Percentiles rank a stretch among this genome's conserved stretches.
These are phyloP conservation scores for Melanchra persicariae DNA, from an alignment of 2,888 invertebrate genomes.

Conservation along the genomic window DNA sequence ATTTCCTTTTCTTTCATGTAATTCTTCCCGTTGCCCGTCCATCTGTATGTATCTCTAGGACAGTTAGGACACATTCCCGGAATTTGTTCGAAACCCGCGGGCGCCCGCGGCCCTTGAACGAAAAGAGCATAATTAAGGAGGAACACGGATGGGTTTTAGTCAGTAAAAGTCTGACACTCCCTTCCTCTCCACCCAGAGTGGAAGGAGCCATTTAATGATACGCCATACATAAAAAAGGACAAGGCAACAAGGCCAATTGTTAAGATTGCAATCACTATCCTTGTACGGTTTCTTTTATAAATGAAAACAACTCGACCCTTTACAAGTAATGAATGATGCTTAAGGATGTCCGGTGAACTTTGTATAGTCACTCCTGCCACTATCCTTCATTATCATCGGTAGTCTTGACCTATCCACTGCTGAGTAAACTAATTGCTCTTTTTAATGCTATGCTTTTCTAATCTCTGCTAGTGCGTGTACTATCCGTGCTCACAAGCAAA, in stretches of 20 bases:
- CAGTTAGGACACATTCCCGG: no score
- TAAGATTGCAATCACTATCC: background rate
- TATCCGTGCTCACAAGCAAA: background rate
- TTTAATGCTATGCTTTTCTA: no score
- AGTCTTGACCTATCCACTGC: background rate
- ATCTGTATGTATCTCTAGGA: background rate
- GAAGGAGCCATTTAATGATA: no score
- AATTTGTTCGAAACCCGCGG: no score
- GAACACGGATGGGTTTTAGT: no score
- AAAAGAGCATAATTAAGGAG: no score
- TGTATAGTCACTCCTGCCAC: background rate
- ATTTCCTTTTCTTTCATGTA: background rate
- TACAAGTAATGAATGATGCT: background rate
- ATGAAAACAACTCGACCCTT: background rate
- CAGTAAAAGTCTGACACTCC: no score
- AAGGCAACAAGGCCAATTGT: background rate
- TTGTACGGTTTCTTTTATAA: background rate
- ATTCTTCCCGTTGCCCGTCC: background rate
- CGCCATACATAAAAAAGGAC: no score
- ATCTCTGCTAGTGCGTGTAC: no score
- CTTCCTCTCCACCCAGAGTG: no score
- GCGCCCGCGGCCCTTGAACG: no score
- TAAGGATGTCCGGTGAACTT: background rate
- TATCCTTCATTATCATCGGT: background rate
- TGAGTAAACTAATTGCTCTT: no score